Evolutionary conservation across 2,797 vertebrate species (phyloP), one percentile per base, ranked within the genome.

Genomic region (Kryptopterus vitreolus): DNA sequence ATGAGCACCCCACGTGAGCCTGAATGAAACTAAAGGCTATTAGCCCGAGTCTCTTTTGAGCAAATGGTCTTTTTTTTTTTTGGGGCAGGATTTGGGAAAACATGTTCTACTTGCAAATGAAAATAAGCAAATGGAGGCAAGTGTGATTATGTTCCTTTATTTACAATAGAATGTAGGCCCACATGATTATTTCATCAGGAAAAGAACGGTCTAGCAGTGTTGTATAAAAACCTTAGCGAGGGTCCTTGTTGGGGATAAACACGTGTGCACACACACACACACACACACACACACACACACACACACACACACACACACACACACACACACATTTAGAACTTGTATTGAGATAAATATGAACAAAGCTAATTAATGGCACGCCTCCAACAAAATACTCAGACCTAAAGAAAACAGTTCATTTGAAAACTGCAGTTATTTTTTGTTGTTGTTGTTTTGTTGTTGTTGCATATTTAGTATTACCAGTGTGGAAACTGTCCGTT

Each of bases 141-240:
- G 7, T 12, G 33, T 75, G 48, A 69, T 82, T 70, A 43, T 48
- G 15, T 35, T 48, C 26, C 31, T 38, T 68, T n/a, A 72, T 72
- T 81, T 77, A 76, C 26, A 65, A 35, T 53, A 53, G 55, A 22
- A 58, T n/a, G 33, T 76, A 82, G n/a, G 16, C 31, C 66, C 73
- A 78, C 76, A 76, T 59, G 68, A 82, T 52, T 69, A 72, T 84
- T 77, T 58, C 65, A 69, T 84, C 62, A 79, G 77, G 75, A 61
- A 50, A 58, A 61, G 12, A 50, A 58, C 52, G 12, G 16, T 68
- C 76, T 58, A 68, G 76, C 43, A 29, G 29, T 29, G 22, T 76
- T 76, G 62, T 82, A 75, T 55, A 79, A 52, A 52, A 78, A 72
- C 53, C n/a, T 65, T 81, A 81, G 69, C 69, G 74, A 77, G 72